Conservation (phyloP, 1,140 invertebrate species). For the Drosophila kepulauana region DNA sequence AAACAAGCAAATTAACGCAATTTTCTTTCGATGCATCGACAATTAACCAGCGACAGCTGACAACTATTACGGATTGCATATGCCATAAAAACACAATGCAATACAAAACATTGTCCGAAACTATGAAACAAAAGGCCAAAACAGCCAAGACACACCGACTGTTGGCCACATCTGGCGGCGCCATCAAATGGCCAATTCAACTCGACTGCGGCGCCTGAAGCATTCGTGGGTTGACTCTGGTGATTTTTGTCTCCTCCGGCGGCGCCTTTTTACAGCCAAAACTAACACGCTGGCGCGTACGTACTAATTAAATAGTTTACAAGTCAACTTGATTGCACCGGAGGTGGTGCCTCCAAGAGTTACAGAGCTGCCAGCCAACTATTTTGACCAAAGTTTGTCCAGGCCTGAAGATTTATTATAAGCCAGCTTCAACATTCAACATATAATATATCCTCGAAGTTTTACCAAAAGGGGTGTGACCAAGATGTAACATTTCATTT, state of each 20-base stretch:
- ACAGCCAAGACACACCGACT: slow-evolving; percentile 16
- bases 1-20: slow-evolving; percentile 81
- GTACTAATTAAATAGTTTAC: slow-evolving; percentile 82
- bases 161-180: slow-evolving; percentile 57
- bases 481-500: not conserved
- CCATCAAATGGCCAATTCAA: slow-evolving; percentile 68
- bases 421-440: slow-evolving; percentile 23
- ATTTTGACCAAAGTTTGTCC: slow-evolving; percentile 17
- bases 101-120: slow-evolving; percentile 18
- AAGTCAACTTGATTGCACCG: slow-evolving; percentile 71
- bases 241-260: slow-evolving; percentile 45
- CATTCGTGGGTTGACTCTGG: slow-evolving; percentile 63
- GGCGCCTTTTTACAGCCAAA: slow-evolving; percentile 81
- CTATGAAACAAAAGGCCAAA: slow-evolving; percentile 5
- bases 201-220: slow-evolving; percentile 55
- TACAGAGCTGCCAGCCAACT: slow-evolving; percentile 40
- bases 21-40: slow-evolving; percentile 60
- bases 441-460: slow-evolving; percentile 18
- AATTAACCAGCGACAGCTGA: slow-evolving; percentile 60
- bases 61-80: slow-evolving; percentile 46
- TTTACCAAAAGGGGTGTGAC: not conserved
- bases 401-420: slow-evolving; percentile 59
- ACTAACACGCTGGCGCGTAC: slow-evolving; percentile 70
- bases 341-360: slow-evolving; percentile 12
- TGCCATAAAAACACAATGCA: slow-evolving; percentile 44